Percentiles rank a stretch among this genome's conserved stretches.
Evolutionary conservation across 1,140 invertebrate species (phyloP).

Genomic region (Polyergus mexicanus): DNA sequence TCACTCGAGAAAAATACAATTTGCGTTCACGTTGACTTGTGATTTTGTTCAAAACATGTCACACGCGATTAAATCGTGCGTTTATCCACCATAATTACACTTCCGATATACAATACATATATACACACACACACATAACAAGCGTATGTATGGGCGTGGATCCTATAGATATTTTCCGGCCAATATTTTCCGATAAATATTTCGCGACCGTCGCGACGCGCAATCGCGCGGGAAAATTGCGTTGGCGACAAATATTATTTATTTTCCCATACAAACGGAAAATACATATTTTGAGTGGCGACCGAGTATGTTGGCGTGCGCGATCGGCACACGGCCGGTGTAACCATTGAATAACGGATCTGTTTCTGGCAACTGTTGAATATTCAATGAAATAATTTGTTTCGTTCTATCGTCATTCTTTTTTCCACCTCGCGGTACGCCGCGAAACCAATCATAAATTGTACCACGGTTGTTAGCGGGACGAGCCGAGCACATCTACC

Average conservation of each 20-base stretch:
- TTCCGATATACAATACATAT: no score
- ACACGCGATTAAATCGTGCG: constrained; percentile 44
- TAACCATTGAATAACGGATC: constrained; percentile 63
- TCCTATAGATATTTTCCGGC: constrained; percentile 44
- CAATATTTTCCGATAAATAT: constrained; percentile 61
- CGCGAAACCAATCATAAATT: constrained; percentile 60
- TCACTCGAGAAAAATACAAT: constrained; percentile 63
- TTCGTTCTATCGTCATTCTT: constrained; percentile 50
- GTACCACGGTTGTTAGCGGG: constrained; percentile 50
- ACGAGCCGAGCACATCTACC: constrained; percentile 36
- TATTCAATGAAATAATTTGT: constrained; percentile 65
- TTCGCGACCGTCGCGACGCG: constrained; percentile 39
- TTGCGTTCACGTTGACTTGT: constrained; percentile 23
- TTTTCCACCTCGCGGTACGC: constrained; percentile 37
- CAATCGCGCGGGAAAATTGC: constrained; percentile 49
- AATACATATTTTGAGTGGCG: constrained; percentile 58
- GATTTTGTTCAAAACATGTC: constrained; percentile 41
- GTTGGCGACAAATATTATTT: constrained; percentile 48
- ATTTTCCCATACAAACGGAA: constrained; percentile 42
- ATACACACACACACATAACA: no score
- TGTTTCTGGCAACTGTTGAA: constrained; percentile 64
- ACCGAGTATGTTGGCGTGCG: background rate
- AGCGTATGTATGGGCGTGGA: background rate
- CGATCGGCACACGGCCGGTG: constrained; percentile 37
- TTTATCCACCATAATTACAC: constrained; percentile 46